These are phyloP conservation scores for Paramisgurnus dabryanus DNA, from an alignment of 2,113 vertebrate genomes.

Conservation along the genomic window DNA sequence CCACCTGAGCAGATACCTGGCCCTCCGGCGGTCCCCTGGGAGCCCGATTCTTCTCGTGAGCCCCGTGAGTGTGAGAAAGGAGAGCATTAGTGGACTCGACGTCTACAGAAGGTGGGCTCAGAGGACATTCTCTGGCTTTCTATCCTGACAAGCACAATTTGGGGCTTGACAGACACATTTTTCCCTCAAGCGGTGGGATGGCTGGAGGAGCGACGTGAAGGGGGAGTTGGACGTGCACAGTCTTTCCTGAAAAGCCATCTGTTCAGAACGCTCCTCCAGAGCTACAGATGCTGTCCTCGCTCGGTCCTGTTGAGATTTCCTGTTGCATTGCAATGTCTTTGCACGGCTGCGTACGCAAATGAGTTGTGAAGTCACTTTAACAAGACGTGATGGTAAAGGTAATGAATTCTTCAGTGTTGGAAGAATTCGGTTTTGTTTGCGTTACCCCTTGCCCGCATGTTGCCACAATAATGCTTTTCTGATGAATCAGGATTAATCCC, in stretches of 20 bases:
- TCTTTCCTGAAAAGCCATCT: conserved; percentile 10
- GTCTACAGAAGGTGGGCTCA: conserved; percentile 5
- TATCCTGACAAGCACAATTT: conserved; percentile 20
- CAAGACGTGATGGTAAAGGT: conserved; percentile 29
- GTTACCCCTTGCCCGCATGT: neutral
- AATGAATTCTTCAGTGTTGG: conserved; percentile 20
- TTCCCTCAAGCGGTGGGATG: neutral
- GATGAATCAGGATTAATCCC: conserved; percentile 4
- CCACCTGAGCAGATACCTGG: conserved; percentile 35
- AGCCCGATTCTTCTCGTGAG: conserved; percentile 5
- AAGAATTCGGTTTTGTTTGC: neutral
- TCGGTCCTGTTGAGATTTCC: conserved; percentile 1
- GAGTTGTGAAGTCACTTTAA: conserved; percentile 35
- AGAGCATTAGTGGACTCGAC: conserved; percentile 28
- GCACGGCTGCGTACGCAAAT: conserved; percentile 34
- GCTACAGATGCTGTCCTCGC: neutral
- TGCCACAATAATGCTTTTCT: conserved; percentile 20
- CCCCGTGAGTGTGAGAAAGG: neutral
- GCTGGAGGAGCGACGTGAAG: conserved; percentile 2
- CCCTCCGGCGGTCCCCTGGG: conserved; percentile 1
- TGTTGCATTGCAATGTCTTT: conserved; percentile 18
- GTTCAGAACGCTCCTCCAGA: conserved; percentile 14
- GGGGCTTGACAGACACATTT: neutral
- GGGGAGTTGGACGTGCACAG: neutral
- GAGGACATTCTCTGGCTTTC: neutral